A percentile compares a stretch with the other conserved stretches of the same genome.
Evolutionary conservation across 2,113 vertebrate species (phyloP).

Genomic region (Amphiprion ocellaris): DNA sequence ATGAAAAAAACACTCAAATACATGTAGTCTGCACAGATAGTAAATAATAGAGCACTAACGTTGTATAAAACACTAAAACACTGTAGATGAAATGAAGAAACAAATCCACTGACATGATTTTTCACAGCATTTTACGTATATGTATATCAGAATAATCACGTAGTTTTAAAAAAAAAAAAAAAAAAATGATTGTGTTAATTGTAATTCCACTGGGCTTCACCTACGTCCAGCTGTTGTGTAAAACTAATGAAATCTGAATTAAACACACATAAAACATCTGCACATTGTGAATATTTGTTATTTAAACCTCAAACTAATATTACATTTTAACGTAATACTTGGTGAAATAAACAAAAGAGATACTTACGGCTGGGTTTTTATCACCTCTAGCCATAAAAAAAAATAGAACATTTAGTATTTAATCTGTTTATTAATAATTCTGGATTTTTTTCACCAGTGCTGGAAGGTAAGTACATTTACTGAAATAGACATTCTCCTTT

Average conservation of each 20-base stretch:
- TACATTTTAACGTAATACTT: not conserved
- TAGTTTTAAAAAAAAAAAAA: not conserved
- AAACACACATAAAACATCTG: not conserved
- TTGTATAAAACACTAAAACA: not conserved
- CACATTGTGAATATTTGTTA: not conserved
- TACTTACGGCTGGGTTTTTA: too few relatives aligned
- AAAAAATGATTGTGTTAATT: not conserved
- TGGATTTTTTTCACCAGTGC: too few relatives aligned
- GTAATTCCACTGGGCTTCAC: not conserved
- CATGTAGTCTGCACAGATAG: not conserved
- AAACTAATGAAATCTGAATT: conserved; percentile 9
- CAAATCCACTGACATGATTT: too few relatives aligned
- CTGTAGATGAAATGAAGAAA: not conserved
- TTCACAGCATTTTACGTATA: too few relatives aligned
- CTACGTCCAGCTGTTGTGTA: not conserved
- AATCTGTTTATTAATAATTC: too few relatives aligned
- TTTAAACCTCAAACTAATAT: not conserved
- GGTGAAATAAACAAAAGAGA: not conserved
- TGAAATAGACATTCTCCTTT: too few relatives aligned
- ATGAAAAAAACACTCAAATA: not conserved
- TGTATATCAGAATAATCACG: not conserved
- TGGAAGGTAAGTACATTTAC: too few relatives aligned
- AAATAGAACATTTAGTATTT: not conserved
- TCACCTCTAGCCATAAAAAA: not conserved
- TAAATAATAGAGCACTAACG: not conserved